Percentiles rank a stretch among this genome's conserved stretches.
phyloP scores from a whole-genome alignment of 2,113 vertebrate genomes.

The Cyphomyrus plagiostoma region DNA sequence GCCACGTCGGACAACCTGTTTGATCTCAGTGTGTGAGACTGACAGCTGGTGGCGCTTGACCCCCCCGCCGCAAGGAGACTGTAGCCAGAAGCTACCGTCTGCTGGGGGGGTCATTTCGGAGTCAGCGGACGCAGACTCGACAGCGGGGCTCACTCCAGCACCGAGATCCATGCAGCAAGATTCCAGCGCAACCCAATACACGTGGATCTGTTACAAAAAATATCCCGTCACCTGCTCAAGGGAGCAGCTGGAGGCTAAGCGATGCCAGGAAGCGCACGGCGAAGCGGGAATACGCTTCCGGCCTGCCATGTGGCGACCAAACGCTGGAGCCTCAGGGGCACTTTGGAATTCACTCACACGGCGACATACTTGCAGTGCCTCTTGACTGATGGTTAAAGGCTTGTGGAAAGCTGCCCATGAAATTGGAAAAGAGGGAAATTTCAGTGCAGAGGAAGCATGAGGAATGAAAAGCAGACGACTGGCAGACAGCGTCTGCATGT shows the following conservation, averaged over 20 bases:
- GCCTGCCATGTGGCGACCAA: not conserved
- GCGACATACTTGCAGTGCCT: not conserved
- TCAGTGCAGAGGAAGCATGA: not conserved
- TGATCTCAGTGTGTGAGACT: slow-evolving; percentile 30
- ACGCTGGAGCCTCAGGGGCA: not conserved
- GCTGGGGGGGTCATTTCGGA: slow-evolving; percentile 31
- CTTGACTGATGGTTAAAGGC: not conserved
- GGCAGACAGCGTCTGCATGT: not conserved
- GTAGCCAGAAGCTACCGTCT: slow-evolving; percentile 3
- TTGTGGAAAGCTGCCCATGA: not conserved
- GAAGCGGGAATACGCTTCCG: not conserved
- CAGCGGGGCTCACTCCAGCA: not conserved
- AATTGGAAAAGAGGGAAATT: not conserved
- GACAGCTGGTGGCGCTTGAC: slow-evolving; percentile 21
- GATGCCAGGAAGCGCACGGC: not conserved
- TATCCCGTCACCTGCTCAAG: slow-evolving; percentile 22
- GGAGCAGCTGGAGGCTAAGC: slow-evolving; percentile 32
- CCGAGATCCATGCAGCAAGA: slow-evolving; percentile 19
- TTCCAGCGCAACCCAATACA: slow-evolving; percentile 41
- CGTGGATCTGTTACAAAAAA: slow-evolving; percentile 30
- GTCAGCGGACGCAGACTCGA: slow-evolving; percentile 31
- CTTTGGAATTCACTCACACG: not conserved
- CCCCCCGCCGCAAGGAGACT: slow-evolving; percentile 26
- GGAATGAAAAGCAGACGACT: not conserved
- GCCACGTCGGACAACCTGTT: slow-evolving; percentile 26